Base-by-base conservation (phyloP, 2,797 vertebrate genomes). In the Rhinichthys osculus region DNA sequence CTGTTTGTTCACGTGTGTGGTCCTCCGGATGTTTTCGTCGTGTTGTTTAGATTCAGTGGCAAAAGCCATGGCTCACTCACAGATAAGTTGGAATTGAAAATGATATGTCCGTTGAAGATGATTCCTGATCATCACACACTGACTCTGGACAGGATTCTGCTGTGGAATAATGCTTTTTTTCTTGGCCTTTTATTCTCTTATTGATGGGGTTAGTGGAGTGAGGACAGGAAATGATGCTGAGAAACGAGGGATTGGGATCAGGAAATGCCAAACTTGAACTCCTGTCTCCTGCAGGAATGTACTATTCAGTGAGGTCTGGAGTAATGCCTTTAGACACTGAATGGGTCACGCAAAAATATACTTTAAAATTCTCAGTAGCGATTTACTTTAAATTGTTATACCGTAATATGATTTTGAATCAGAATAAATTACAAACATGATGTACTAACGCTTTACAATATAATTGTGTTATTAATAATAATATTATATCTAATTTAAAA, bases 1-100 rank as follows among this genome's bases (percentile, higher is more conserved):
- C 64, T 77, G 86, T 86, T 83, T 85, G 86, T 87, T 86, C 80
- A 69, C 50, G 27, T 86, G 90, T 90, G 90, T 84, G 90, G 86
- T 87, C 88, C 33, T 35, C 47, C 23, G 30, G 74, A 80, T 69
- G 85, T 81, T 89, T 89, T 83, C 30, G 78, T 64, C 13, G 7
- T 14, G 50, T 70, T 59, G 52, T 85, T 86, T 73, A 83, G 78
- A 38, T 33, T 52, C 38, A 72, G 69, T 85, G 70, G 66, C 54
- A 83, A 80, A 62, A 44, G 85, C 70, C 42, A 59, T n/a, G 17
- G 72, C 30, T 76, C 0, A 7, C 35, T 19, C 30, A 54, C 54
- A 71, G 47, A 42, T 19, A 1, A 69, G n/a, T 38, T 52, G 38
- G 47, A 57, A 33, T 47, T 83, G 35, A 35, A 52, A 27, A 42